A percentile compares a stretch with the other conserved stretches of the same genome.
These are phyloP conservation scores for Trichechus manatus DNA, from an alignment of 2,113 vertebrate genomes.

Conservation along the genomic window DNA sequence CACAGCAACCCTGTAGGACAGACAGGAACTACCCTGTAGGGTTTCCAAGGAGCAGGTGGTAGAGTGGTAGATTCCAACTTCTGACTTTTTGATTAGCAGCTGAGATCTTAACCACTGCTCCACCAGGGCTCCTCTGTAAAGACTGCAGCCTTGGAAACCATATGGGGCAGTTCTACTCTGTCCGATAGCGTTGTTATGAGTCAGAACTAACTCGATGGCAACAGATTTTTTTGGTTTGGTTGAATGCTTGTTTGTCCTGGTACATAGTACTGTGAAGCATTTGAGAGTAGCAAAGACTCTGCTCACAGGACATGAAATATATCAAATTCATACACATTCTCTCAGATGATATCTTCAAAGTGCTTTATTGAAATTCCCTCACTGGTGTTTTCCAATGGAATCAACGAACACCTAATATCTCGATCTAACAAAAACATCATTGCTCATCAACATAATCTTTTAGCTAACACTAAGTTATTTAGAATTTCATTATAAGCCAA, in stretches of 20 bases:
- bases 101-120: too few species aligned
- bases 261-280: not conserved
- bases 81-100: too few species aligned
- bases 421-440: not conserved
- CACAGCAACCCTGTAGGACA: too few species aligned
- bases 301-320: not conserved
- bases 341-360: not conserved
- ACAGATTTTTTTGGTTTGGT: too few species aligned
- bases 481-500: not conserved
- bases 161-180: too few species aligned
- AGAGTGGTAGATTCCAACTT: too few species aligned
- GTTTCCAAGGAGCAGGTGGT: too few species aligned
- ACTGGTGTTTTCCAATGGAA: slow-evolving; percentile 25
- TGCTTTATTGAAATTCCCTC: slow-evolving; percentile 5
- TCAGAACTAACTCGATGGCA: too few species aligned
- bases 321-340: slow-evolving; percentile 16
- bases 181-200: too few species aligned
- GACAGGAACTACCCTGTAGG: too few species aligned
- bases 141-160: too few species aligned
- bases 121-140: too few species aligned
- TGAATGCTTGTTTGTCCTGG: not conserved
- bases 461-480: slow-evolving; percentile 11
- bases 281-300: slow-evolving; percentile 45
- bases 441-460: not conserved
- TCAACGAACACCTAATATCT: slow-evolving; percentile 39